These are phyloP conservation scores for Euplexia lucipara DNA, from an alignment of 2,888 invertebrate genomes.

Conservation along the genomic window DNA sequence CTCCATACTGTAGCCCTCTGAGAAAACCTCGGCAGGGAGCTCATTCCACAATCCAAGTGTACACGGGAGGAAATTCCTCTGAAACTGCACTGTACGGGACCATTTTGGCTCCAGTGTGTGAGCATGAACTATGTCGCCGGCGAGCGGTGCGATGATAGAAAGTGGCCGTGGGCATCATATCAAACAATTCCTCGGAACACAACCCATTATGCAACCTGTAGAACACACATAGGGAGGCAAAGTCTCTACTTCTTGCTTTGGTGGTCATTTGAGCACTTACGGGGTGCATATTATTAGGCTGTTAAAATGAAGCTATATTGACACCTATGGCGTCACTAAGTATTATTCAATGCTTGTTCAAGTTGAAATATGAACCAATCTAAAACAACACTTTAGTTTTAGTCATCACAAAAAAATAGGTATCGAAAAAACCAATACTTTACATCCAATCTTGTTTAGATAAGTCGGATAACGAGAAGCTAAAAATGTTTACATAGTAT, in stretches of 20 bases:
- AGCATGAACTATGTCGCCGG: no score
- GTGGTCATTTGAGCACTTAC: slow-evolving; percentile 9
- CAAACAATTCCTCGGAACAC: no score
- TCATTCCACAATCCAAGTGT: no score
- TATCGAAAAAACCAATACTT: slow-evolving; percentile 10
- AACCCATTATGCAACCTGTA: no score
- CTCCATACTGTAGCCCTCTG: no score
- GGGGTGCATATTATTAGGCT: slow-evolving; percentile 1
- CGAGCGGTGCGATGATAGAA: no score
- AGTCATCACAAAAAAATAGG: not conserved
- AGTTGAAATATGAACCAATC: not conserved
- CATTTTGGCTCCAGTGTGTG: no score
- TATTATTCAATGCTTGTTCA: not conserved
- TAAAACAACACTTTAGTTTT: not conserved
- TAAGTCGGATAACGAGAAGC: slow-evolving; percentile 40
- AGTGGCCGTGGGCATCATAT: no score
- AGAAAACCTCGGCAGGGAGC: no score
- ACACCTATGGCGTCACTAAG: not conserved
- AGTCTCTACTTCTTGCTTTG: slow-evolving; percentile 10
- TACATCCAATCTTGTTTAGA: slow-evolving; percentile 33
- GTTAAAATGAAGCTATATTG: slow-evolving; percentile 3
- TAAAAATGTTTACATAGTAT: slow-evolving; percentile 56
- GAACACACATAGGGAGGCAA: no score
- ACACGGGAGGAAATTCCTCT: no score
- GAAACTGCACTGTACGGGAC: no score